These are phyloP conservation scores for Ephestia elutella DNA, from an alignment of 1,140 invertebrate species.

Conservation along the genomic window DNA sequence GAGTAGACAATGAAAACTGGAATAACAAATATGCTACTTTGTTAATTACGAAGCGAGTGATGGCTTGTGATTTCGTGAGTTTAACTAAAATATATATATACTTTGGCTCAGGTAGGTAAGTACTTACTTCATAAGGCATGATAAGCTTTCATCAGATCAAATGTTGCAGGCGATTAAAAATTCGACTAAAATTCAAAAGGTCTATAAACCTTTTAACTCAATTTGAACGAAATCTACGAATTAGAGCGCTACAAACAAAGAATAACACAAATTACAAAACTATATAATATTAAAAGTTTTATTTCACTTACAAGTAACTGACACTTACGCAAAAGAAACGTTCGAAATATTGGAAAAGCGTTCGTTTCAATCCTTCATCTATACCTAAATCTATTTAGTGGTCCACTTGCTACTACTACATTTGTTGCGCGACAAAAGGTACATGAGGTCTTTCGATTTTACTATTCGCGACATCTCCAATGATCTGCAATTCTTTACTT, in stretches of 20 bases:
- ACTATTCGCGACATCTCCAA: constrained; percentile 26
- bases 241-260: background rate
- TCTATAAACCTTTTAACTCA: too few species aligned
- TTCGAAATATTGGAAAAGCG: constrained; percentile 57
- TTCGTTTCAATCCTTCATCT: constrained; percentile 38
- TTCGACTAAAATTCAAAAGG: too few species aligned
- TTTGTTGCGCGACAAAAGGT: constrained; percentile 17
- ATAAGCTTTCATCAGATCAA: too few species aligned
- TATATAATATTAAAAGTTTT: constrained; percentile 34
- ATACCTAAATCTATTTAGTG: constrained; percentile 58
- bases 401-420: constrained; percentile 40
- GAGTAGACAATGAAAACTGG: too few species aligned
- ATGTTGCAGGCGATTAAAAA: too few species aligned
- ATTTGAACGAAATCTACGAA: too few species aligned
- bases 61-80: too few species aligned
- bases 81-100: too few species aligned
- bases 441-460: constrained; percentile 15
- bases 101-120: too few species aligned
- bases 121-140: too few species aligned
- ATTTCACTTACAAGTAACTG: constrained; percentile 26
- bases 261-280: constrained; percentile 17
- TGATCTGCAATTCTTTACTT: constrained; percentile 49
- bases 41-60: too few species aligned
- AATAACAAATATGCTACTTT: too few species aligned
- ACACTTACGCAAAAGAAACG: constrained; percentile 45